Base-by-base conservation (phyloP, 2,113 vertebrate genomes). In the Pelecanus crispus region DNA sequence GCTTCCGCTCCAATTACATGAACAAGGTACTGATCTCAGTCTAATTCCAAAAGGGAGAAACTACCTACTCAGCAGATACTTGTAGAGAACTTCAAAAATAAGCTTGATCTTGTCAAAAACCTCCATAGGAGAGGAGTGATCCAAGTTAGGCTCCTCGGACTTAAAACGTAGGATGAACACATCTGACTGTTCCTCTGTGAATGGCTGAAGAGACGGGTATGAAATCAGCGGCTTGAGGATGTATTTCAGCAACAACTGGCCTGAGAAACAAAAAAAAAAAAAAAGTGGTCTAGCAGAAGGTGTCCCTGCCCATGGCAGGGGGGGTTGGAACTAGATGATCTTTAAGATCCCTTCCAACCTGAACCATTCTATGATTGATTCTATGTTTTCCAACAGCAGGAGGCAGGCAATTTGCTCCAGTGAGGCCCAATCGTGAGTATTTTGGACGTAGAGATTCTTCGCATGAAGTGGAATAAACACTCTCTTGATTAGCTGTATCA, bases 211-310 rank as follows among this genome's bases (percentile, higher is more conserved):
- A 2, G 98, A 98, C 0, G 99, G 98, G 82, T 98, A 98, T 3
- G 96, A 95, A 56, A 99, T 98, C 97, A 99, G 78, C 0, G 99
- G 99, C 97, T 98, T 99, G 82, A 99, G 95, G 94, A 99, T 92
- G 94, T 98, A 98, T 81, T 99, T 99, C 97, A 99, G 87, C 95
- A 99, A 95, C 73, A 99, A 89, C 78, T 99, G 99, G 81, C 99
- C 99, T 99, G 97, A 83, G 61, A 55, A 94, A 93, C 15, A 45
- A 14, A 47, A 47, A 72, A 14, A 72, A 31, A 67, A 25, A 50
- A 53, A 4, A 71, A 38, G 42, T 15, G 42, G 42, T 44, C 12
- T 44, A 44, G 42, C 13, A 13, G 42, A 44, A 44, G 42, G 42
- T 44, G 42, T 44, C 42, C 42, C 40, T 40, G 40, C 40, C 40